phyloP scores from a whole-genome alignment of 2,113 vertebrate species.

The Carollia perspicillata region DNA sequence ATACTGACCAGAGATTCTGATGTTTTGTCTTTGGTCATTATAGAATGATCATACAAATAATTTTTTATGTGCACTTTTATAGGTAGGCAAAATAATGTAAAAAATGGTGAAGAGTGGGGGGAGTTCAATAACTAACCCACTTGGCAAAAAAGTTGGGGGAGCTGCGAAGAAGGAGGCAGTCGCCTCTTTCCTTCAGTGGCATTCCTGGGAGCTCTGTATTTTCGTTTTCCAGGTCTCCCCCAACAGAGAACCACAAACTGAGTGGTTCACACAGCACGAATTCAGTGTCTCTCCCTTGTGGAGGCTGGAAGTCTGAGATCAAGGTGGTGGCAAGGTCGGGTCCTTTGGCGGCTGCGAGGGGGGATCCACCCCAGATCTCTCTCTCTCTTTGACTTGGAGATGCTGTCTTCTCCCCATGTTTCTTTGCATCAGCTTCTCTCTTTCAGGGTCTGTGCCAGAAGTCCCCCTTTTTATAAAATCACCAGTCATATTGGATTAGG shows the following conservation, averaged over 20 bases:
- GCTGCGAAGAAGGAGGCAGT: background rate
- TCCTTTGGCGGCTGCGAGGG: background rate
- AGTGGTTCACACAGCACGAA: background rate
- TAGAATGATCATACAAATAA: background rate
- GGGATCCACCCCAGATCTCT: background rate
- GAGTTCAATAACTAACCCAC: background rate
- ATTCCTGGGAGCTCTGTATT: background rate
- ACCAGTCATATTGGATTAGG: background rate
- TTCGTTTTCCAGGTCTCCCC: background rate
- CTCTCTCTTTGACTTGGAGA: background rate
- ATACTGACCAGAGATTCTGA: background rate
- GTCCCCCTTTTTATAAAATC: background rate
- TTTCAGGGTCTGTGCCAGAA: background rate
- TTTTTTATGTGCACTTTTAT: background rate
- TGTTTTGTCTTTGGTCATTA: background rate
- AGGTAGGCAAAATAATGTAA: background rate
- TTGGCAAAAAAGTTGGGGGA: background rate
- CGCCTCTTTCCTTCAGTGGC: fast-evolving
- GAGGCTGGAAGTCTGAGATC: background rate
- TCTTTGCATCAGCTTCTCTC: background rate
- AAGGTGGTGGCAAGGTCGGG: background rate
- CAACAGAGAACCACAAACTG: background rate
- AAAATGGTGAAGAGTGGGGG: background rate
- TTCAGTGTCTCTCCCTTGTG: background rate
- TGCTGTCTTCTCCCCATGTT: background rate